Percentiles rank a stretch among this genome's conserved stretches.
Evolutionary conservation across 2,888 invertebrate genomes (phyloP).

Genomic region (Candidula unifasciata): DNA sequence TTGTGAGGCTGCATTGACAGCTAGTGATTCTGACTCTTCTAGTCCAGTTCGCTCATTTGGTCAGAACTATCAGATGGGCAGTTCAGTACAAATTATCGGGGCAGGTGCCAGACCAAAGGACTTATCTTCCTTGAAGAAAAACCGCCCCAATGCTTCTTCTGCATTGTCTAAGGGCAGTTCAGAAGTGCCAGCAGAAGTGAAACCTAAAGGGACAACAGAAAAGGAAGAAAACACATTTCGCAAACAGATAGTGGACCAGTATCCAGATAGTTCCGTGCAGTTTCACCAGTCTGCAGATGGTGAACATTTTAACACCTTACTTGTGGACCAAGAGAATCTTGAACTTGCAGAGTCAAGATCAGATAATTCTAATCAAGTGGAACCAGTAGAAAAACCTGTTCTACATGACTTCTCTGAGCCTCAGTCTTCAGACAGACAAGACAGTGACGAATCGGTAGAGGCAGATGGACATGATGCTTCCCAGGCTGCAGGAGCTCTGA

Average conservation of each 20-base stretch:
- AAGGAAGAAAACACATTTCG: background rate
- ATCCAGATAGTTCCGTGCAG: background rate
- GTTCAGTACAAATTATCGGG: constrained; percentile 44
- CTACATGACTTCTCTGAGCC: constrained; percentile 36
- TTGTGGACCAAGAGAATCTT: constrained; percentile 3
- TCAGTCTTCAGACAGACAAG: background rate
- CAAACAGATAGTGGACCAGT: background rate
- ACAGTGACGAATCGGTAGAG: background rate
- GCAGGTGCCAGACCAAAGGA: constrained; percentile 70
- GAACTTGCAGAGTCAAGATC: constrained; percentile 1
- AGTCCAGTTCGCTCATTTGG: constrained; percentile 3
- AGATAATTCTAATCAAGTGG: background rate
- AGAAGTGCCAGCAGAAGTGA: constrained; percentile 21
- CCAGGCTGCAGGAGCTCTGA: constrained; percentile 11
- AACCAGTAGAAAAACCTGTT: background rate
- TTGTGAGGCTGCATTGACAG: background rate
- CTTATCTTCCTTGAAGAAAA: constrained; percentile 58
- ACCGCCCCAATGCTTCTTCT: constrained; percentile 67
- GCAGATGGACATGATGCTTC: background rate
- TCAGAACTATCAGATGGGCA: background rate
- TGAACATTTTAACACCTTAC: background rate
- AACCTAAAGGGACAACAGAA: background rate
- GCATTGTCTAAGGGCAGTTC: constrained; percentile 68
- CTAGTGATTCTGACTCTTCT: background rate
- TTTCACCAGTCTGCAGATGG: background rate